A percentile compares a stretch with the other conserved stretches of the same genome.
These are phyloP conservation scores for Aphelenchoides bicaudatus DNA, from an alignment of 2,888 invertebrate genomes.

Conservation along the genomic window DNA sequence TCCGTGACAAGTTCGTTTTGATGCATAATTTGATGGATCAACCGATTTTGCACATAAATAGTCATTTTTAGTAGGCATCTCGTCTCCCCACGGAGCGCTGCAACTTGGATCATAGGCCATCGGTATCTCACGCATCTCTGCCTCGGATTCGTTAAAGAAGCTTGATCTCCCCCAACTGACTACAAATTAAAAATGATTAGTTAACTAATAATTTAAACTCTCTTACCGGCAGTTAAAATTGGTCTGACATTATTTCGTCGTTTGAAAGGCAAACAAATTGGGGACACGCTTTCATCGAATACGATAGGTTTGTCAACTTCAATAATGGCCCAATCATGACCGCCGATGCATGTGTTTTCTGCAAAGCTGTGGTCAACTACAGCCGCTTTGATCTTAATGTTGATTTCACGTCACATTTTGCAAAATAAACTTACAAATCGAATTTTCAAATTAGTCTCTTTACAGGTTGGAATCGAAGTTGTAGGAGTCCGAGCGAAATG, in stretches of 20 bases:
- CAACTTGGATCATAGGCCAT: constrained; percentile 52
- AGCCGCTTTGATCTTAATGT: constrained; percentile 15
- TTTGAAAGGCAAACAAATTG: constrained; percentile 50
- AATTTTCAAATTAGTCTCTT: constrained; percentile 2
- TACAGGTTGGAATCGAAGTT: neutral
- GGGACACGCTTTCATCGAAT: constrained; percentile 41
- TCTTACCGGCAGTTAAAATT: constrained; percentile 46
- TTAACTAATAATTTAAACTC: constrained; percentile 40
- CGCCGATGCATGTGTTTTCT: constrained; percentile 37
- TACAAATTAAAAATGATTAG: constrained; percentile 8
- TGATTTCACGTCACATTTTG: no score
- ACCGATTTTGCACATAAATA: constrained; percentile 54
- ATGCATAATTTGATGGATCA: constrained; percentile 41
- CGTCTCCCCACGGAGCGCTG: constrained; percentile 48
- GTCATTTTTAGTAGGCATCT: constrained; percentile 48
- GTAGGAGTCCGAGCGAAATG: constrained; percentile 1
- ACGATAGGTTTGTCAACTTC: constrained; percentile 48
- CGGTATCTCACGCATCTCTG: constrained; percentile 50
- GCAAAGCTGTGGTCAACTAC: constrained; percentile 19
- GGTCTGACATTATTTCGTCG: constrained; percentile 26
- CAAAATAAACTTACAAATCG: neutral
- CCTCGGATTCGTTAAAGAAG: constrained; percentile 37
- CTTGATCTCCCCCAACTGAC: neutral
- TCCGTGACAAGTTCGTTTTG: constrained; percentile 55
- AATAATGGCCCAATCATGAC: constrained; percentile 58